Evolutionary conservation across 2,888 invertebrate genomes (phyloP), one percentile per base, ranked within the genome.

Genomic region (Leucophenga maculata): DNA sequence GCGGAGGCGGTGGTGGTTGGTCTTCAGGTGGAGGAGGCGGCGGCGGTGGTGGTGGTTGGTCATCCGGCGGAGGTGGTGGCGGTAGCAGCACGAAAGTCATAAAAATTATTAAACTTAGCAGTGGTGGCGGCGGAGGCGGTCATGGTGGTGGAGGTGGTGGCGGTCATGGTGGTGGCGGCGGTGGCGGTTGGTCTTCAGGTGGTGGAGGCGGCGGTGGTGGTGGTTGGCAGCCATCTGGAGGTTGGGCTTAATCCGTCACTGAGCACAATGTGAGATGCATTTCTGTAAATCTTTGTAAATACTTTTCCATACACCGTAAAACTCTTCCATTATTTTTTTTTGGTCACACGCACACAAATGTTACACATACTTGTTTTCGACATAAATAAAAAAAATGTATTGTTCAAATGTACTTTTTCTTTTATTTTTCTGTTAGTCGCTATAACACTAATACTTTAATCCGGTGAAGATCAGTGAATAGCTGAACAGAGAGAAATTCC

Each of bases 61-160:
- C 82, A 1, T 80, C 79, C 0, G 69, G 82, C 6, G 81, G 82
- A 6, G 81, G 77, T 0, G 78, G 80, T 0, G 77, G 82, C 0
- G 84, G 82, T 0, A 78, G 79, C 1, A 75, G 79, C 20, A 78
- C n/a, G 14, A 57, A 57, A 57, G 14, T 57, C 31, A 57, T 57
- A n/a, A 57, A 57, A 57, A 57, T 57, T 14, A 57, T 57, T 31
- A 31, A 77, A n/a, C 78, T 78, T 76, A 73, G 74, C 9, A 76
- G 76, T 1, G 78, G 85, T 1, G 81, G 81, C 0, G 82, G 82
- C 20, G 78, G 84, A 0, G 79, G 80, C 31, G 79, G 84, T 0
- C 74, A 76, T 1, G 77, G 74, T n/a, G 83, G 83, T 0, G 77
- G 79, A 26, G 57, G 57, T 57, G 44, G 39, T 44, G 18, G 39